These are phyloP conservation scores for Saturnia pavonia DNA, from an alignment of 2,888 invertebrate genomes.

Conservation along the genomic window DNA sequence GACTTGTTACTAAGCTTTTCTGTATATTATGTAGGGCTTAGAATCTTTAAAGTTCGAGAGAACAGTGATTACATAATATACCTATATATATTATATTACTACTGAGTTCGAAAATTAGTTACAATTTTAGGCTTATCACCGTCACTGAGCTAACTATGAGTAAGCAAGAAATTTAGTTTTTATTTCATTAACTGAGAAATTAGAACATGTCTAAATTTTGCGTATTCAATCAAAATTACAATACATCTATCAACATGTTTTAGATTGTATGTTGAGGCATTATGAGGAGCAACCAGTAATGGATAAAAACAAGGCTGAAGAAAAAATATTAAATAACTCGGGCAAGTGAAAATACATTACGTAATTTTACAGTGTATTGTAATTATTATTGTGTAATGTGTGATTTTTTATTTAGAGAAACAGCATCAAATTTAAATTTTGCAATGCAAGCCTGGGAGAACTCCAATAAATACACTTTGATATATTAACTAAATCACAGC, in stretches of 20 bases:
- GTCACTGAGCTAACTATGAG: background rate
- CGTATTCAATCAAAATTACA: background rate
- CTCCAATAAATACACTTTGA: no score
- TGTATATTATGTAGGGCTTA: background rate
- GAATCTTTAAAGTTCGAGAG: background rate
- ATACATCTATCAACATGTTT: background rate
- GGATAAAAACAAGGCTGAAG: no score
- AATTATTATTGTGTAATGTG: no score
- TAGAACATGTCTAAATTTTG: background rate
- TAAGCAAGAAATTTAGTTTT: background rate
- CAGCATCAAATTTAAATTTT: no score
- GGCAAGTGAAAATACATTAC: no score
- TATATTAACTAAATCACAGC: no score
- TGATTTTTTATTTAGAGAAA: no score
- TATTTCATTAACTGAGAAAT: background rate
- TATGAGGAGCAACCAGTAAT: no score
- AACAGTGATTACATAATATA: background rate
- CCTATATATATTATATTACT: background rate
- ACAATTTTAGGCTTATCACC: background rate
- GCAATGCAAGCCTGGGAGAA: no score
- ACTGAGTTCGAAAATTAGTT: background rate
- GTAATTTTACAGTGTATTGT: no score
- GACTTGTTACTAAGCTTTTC: background rate
- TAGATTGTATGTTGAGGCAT: background rate
- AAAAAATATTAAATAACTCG: no score